These are phyloP conservation scores for Sinopyrophorus schimmeli DNA, from an alignment of 2,888 invertebrate genomes.

Conservation along the genomic window DNA sequence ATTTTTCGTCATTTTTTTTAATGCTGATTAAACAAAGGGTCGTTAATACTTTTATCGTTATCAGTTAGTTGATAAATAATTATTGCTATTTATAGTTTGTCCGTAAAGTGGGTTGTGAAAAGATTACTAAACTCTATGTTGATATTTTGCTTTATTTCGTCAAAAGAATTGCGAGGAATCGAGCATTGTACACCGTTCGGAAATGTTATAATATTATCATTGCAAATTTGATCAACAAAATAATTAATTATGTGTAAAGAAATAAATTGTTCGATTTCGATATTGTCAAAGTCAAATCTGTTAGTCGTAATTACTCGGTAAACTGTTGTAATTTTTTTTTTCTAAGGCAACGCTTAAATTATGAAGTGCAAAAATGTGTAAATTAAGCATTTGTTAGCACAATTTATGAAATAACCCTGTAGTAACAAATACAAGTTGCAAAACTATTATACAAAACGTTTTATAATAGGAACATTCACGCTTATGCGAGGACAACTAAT, in stretches of 20 bases:
- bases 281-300: too few species aligned
- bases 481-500: conserved; percentile 13
- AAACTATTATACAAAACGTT: conserved; percentile 6
- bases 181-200: too few species aligned
- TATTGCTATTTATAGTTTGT: conserved; percentile 19
- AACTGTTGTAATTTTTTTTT: too few species aligned
- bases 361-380: too few species aligned
- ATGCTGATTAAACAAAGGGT: conserved; percentile 16
- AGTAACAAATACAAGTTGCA: conserved; percentile 1
- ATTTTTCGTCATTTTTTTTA: conserved; percentile 7
- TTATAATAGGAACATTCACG: neutral
- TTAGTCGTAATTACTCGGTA: too few species aligned
- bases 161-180: conserved; percentile 19
- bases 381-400: too few species aligned
- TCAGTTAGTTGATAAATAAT: conserved; percentile 20
- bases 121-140: conserved; percentile 24
- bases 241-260: too few species aligned
- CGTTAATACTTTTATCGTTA: conserved; percentile 24
- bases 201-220: too few species aligned
- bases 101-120: conserved; percentile 24
- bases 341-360: too few species aligned
- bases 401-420: too few species aligned
- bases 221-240: too few species aligned
- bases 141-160: conserved; percentile 25
- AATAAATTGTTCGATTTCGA: too few species aligned